These are phyloP conservation scores for Lepidotrigona ventralis DNA, from an alignment of 1,140 invertebrate species.

Conservation along the genomic window DNA sequence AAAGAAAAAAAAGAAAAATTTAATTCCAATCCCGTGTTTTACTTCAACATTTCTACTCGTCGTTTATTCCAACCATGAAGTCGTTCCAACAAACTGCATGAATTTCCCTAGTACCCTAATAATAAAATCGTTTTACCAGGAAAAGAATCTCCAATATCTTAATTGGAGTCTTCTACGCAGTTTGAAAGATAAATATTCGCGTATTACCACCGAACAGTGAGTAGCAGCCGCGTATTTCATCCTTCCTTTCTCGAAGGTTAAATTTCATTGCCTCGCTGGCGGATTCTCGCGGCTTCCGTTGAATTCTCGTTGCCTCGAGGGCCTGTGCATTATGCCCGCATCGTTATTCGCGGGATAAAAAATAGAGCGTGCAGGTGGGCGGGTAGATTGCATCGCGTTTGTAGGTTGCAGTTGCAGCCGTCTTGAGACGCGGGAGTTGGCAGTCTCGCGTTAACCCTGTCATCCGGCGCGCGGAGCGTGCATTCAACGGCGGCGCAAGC, in stretches of 20 bases:
- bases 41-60: no score
- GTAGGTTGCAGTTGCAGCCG: background rate
- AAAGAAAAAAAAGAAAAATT: no score
- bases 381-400: conserved; percentile 2
- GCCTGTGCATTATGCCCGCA: background rate
- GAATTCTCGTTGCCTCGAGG: background rate
- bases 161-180: background rate
- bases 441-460: conserved; percentile 25
- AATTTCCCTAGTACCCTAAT: background rate
- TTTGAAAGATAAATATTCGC: background rate
- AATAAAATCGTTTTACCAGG: rapidly evolving
- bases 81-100: no score
- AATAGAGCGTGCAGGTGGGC: background rate
- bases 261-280: conserved; percentile 18
- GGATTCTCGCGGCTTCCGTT: background rate
- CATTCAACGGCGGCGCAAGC: conserved; percentile 29
- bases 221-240: background rate
- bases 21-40: no score
- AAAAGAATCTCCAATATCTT: no score
- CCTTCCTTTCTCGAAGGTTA: background rate
- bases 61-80: no score
- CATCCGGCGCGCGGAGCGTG: conserved; percentile 4
- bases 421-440: background rate
- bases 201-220: background rate
- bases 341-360: background rate